Percentiles rank a stretch among this genome's conserved stretches.
Conservation (phyloP, 2,888 invertebrate genomes). For the Entomobrya proxima region DNA sequence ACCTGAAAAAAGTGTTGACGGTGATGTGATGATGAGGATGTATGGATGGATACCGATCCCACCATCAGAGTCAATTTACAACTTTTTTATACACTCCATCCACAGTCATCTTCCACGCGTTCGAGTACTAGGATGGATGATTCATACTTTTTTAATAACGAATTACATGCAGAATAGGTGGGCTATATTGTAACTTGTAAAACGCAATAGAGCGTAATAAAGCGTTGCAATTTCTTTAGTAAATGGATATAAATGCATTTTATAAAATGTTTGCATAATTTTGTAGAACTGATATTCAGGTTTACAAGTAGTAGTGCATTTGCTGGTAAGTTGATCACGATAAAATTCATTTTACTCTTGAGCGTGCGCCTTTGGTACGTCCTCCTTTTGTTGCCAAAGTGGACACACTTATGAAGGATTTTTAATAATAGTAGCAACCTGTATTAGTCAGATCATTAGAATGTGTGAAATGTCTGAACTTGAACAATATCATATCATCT, state of each 20-base stretch:
- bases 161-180: neutral
- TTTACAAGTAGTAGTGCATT: too few relatives aligned
- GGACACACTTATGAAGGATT: neutral
- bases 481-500: neutral
- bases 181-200: too few relatives aligned
- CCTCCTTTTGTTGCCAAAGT: too few relatives aligned
- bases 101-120: conserved; percentile 17
- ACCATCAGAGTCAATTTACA: neutral
- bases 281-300: too few relatives aligned
- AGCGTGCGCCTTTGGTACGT: too few relatives aligned
- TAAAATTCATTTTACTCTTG: too few relatives aligned
- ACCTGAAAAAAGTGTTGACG: conserved; percentile 11
- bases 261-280: too few relatives aligned
- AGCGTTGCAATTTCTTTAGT: neutral
- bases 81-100: too few relatives aligned
- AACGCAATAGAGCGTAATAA: conserved; percentile 6
- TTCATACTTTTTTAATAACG: neutral
- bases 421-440: too few relatives aligned
- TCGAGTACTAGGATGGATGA: neutral
- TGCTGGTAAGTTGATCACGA: too few relatives aligned
- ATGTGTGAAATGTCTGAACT: conserved; percentile 5
- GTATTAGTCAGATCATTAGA: neutral
- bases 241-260: neutral
- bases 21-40: neutral
- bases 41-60: neutral